Conservation (phyloP, 2,113 vertebrate genomes). For the Chionomys nivalis region DNA sequence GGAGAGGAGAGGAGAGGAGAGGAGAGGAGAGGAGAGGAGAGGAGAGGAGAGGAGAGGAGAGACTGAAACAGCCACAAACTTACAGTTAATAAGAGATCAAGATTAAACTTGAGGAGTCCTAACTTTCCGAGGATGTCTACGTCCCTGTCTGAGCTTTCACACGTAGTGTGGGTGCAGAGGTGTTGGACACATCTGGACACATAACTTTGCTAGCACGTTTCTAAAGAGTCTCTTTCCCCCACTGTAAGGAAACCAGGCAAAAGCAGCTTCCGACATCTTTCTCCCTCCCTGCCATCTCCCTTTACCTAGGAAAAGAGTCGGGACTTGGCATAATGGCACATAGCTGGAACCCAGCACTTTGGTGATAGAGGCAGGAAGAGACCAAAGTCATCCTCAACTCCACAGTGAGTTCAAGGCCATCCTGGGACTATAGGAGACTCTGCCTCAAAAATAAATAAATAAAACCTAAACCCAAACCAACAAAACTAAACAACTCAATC, state of each 20-base stretch:
- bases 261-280: conserved; percentile 27
- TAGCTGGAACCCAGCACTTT: neutral
- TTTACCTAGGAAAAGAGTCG: neutral
- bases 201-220: neutral
- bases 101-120: neutral
- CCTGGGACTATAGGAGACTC: neutral
- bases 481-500: neutral
- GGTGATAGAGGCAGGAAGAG: neutral
- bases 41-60: too few relatives aligned
- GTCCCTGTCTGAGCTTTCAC: neutral
- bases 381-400: neutral
- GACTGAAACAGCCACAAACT: neutral
- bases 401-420: neutral
- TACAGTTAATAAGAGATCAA: neutral
- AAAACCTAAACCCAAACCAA: neutral
- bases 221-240: neutral
- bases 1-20: too few relatives aligned
- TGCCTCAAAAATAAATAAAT: neutral
- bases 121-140: neutral
- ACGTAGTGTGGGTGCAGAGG: neutral
- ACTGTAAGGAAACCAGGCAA: neutral
- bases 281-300: neutral
- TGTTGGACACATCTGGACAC: neutral
- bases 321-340: too few relatives aligned
- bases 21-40: too few relatives aligned